These are phyloP conservation scores for Crioceris asparagi DNA, from an alignment of 2,888 invertebrate genomes.

Conservation along the genomic window DNA sequence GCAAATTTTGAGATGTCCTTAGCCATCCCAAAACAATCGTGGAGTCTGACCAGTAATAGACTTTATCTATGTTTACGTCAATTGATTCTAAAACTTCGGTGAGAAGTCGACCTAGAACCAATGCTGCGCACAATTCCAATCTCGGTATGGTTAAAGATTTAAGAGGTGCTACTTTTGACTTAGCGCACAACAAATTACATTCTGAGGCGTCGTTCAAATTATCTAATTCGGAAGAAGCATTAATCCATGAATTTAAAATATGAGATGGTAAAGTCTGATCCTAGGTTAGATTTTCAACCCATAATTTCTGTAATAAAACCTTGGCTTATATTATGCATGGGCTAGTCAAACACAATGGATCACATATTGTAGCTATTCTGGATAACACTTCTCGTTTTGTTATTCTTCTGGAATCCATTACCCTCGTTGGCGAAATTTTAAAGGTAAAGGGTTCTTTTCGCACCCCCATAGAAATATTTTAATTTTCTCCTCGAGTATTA, in stretches of 20 bases:
- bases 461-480: too few relatives aligned
- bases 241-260: constrained; percentile 3
- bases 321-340: constrained; percentile 5
- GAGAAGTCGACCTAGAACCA: constrained; percentile 2
- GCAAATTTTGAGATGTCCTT: constrained; percentile 1
- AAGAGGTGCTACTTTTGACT: constrained; percentile 16
- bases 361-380: constrained; percentile 10
- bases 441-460: too few relatives aligned
- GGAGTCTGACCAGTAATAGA: constrained; percentile 4
- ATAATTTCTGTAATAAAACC: constrained; percentile 8
- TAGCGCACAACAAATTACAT: constrained; percentile 15
- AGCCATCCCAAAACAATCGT: constrained; percentile 4
- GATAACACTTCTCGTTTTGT: constrained; percentile 13
- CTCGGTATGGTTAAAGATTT: constrained; percentile 15
- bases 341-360: constrained; percentile 12
- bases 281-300: constrained; percentile 9
- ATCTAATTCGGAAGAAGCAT: constrained; percentile 2
- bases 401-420: too few relatives aligned
- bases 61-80: not conserved
- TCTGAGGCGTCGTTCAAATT: too few relatives aligned
- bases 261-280: constrained; percentile 4
- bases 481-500: too few relatives aligned
- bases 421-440: too few relatives aligned
- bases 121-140: constrained; percentile 7
- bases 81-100: not conserved